Conservation (phyloP, 30 jellyfish, hydroid and myxozoan genomes). For the Pseudorhiza aurosa region DNA sequence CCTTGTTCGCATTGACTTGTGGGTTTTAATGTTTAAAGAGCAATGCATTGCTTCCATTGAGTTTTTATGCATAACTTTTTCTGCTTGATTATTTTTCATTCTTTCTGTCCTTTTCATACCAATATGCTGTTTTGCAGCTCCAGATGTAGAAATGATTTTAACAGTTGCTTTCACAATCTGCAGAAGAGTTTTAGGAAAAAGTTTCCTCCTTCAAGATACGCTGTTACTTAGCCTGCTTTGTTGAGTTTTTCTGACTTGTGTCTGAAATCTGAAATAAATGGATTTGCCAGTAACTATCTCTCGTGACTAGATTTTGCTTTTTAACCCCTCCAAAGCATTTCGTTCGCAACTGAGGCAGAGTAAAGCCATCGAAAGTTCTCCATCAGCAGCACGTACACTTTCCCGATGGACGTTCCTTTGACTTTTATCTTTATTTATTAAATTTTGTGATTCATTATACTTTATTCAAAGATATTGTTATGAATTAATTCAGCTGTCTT, state of each 20-base stretch:
- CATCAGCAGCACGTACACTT: too few species aligned
- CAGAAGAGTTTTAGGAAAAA: neutral
- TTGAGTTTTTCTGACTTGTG: neutral
- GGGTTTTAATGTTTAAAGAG: too few species aligned
- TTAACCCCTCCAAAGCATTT: too few species aligned
- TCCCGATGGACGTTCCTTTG: too few species aligned
- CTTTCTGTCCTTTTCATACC: neutral
- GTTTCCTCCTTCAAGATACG: neutral
- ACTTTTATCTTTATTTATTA: too few species aligned
- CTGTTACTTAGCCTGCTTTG: neutral
- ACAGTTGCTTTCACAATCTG: neutral
- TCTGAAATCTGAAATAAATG: neutral
- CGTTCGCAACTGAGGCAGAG: too few species aligned
- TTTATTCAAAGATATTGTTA: neutral
- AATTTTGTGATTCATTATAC: neutral
- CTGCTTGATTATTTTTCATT: neutral
- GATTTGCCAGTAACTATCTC: neutral
- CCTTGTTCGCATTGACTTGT: too few species aligned
- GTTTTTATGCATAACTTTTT: too few species aligned
- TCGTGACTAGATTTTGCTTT: too few species aligned
- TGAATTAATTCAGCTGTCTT: neutral
- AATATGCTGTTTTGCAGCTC: neutral
- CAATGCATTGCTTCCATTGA: too few species aligned
- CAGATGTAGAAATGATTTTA: neutral
- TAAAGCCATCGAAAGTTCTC: too few species aligned